Base-by-base conservation (phyloP, 2,797 vertebrate species). In the Hoplostethus atlanticus region DNA sequence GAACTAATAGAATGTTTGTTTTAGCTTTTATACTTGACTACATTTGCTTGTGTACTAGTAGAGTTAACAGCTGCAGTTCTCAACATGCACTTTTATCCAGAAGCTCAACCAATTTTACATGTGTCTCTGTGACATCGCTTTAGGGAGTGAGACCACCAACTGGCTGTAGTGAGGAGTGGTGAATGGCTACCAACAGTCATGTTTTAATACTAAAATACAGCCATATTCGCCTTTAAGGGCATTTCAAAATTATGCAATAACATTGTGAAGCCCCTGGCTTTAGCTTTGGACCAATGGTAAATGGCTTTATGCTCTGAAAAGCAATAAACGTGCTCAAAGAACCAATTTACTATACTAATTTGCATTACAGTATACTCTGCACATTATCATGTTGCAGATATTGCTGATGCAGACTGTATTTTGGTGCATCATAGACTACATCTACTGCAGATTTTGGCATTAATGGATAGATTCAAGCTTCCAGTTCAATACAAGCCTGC, bases 221-320 rank as follows among this genome's bases (percentile, higher is more conserved):
- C 53, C 31, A n/a, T 60, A 69, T 61, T 81, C 9, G 59, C 62
- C 55, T 80, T 79, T 46, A 55, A 78, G 71, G 71, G 61, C 54
- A 72, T 84, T 77, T 80, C 73, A 71, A 71, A 79, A 79, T 88
- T 81, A 87, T 25, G 71, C 64, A 86, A 82, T 70, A 68, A 65
- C 51, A 58, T 79, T 81, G 64, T 75, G 79, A 77, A 74, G 68
- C 71, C 80, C 76, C 80, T 81, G 71, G 82, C 80, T 79, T 88
- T 81, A 57, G 75, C 73, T 80, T 48, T 46, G n/a, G 73, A 80
- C 72, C 40, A 78, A 54, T 77, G 80, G 70, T 68, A 73, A 83
- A 85, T 64, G 63, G 71, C 53, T 74, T 83, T 65, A 75, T 83
- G 82, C 73, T 89, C 77, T 84, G 65, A 85, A 85, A 86, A 84